Evolutionary conservation across 2,113 vertebrate species (phyloP).

Genomic region (Chlamydotis undulata): DNA sequence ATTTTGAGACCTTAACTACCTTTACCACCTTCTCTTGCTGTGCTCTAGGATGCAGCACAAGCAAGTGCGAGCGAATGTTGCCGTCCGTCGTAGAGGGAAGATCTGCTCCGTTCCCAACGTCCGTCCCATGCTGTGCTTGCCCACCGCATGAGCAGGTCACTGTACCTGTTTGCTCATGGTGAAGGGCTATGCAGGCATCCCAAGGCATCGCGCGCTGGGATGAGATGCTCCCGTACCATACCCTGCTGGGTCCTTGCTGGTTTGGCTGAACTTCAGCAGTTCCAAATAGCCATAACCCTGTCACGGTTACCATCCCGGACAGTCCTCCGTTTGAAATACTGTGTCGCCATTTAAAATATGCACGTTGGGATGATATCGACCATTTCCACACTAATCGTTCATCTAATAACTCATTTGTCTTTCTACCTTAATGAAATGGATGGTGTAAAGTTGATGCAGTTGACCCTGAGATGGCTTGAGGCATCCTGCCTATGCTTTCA

Average conservation of each 20-base stretch:
- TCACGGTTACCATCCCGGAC: neutral
- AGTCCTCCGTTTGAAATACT: neutral
- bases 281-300: neutral
- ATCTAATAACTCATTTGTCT: neutral
- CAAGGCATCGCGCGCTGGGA: accelerated
- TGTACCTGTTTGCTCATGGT: neutral
- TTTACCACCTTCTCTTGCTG: neutral
- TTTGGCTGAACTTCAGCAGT: neutral
- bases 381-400: neutral
- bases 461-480: neutral
- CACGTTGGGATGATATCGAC: neutral
- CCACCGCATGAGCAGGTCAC: neutral
- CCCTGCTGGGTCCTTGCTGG: neutral
- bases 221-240: neutral
- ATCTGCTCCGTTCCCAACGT: neutral
- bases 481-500: neutral
- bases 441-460: neutral
- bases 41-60: neutral
- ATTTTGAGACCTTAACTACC: neutral
- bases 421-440: neutral
- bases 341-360: neutral
- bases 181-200: neutral
- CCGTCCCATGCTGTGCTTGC: neutral
- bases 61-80: neutral
- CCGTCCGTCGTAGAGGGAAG: neutral